phyloP scores from a whole-genome alignment of 2,797 vertebrate species.

The Platyrinchus mystaceus region DNA sequence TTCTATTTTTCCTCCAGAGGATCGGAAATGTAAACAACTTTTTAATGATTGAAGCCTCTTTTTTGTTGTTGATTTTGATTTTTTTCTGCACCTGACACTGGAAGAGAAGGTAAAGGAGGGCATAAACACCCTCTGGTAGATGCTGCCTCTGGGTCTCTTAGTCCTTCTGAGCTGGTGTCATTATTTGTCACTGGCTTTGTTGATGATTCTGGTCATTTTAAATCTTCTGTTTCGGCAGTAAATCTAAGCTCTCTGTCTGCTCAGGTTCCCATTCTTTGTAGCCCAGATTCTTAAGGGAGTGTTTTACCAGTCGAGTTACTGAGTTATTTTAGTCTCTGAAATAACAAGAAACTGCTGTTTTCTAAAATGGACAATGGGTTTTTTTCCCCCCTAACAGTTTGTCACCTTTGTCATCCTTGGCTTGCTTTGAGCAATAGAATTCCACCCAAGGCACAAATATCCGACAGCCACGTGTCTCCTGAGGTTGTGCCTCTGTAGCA shows the following conservation, averaged over 20 bases:
- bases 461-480: background rate
- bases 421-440: background rate
- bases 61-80: background rate
- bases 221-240: background rate
- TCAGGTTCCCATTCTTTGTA: background rate
- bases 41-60: background rate
- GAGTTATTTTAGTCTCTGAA: background rate
- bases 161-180: background rate
- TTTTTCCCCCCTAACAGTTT: background rate
- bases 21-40: background rate
- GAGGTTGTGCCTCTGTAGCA: background rate
- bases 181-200: background rate
- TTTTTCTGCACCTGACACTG: background rate
- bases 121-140: background rate
- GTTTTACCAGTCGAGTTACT: background rate
- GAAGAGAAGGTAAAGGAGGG: background rate
- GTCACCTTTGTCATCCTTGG: slow-evolving; percentile 2
- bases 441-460: background rate
- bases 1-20: background rate
- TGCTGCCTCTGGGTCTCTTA: background rate
- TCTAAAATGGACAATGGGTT: background rate
- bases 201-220: background rate
- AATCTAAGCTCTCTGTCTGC: background rate
- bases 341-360: background rate
- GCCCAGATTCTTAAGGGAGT: fast-evolving